Base-by-base conservation (phyloP, 1,140 invertebrate species). In the Diachasma alloeum region DNA sequence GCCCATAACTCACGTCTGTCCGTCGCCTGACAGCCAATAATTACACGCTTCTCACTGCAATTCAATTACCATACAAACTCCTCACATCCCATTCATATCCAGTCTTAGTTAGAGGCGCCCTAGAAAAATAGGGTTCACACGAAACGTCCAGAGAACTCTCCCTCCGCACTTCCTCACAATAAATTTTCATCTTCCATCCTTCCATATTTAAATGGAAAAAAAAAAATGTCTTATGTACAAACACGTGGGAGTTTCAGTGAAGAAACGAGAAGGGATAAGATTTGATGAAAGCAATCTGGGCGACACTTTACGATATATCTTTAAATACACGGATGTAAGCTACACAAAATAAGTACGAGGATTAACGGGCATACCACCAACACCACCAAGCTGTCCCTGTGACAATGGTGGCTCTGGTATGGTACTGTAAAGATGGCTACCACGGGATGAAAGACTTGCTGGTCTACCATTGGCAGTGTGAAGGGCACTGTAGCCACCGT, bases 341-440 rank as follows among this genome's bases (percentile, higher is more conserved):
- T 86, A 89, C 80, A 89, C 88, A 76, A 90, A 90, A 76, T 89
- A 90, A 87, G 88, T 90, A 86, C 88, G 86, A 31, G 87, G 87
- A 82, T 88, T 88, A 73, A 84, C 82, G 15, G 87, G 85, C 59
- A 79, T 81, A 36, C 81, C 82, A 31, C 56, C 36, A 46, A 24
- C 74, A 83, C 56, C 36, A 46, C 39, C 74, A 83, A 83, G 0
- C 82, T 78, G 86, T 48, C 83, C 82, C 6, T 82, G 83, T 9
- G 85, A 87, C 44, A 85, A 81, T 76, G 82, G 86, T 56, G 90
- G 89, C 81, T 91, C 91, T 24, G 91, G 91, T 84, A 91, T 91
- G 31, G 90, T 91, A 81, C 90, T 91, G 84, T 91, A 91, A 56
- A 91, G 85, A 79, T 91, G 91, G 71, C 87, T 88, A 72, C 85